Evolutionary conservation across 2,888 invertebrate species (phyloP).

Genomic region (Suillia variegata): DNA sequence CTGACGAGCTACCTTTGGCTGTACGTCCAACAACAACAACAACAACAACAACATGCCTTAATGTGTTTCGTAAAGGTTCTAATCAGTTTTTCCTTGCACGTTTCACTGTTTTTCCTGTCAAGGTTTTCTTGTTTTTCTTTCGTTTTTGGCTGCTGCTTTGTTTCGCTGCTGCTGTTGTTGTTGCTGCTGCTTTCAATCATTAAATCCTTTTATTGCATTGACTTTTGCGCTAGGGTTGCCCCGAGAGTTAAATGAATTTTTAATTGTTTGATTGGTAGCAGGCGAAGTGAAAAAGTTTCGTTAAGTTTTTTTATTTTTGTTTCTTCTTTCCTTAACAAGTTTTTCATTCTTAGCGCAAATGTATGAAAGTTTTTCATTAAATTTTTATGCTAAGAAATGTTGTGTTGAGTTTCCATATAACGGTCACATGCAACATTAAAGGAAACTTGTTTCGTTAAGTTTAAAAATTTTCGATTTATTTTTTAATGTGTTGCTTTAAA

Average conservation of each 20-base stretch:
- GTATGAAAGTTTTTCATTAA: no score
- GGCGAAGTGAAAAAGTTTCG: neutral
- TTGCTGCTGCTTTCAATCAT: conserved; percentile 5
- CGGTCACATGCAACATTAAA: no score
- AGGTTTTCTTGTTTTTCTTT: conserved; percentile 3
- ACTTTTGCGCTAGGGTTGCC: neutral
- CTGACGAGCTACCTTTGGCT: neutral
- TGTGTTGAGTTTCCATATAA: no score
- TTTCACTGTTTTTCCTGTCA: no score
- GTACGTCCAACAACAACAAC: no score
- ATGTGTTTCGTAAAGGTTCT: neutral
- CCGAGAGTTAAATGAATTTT: neutral
- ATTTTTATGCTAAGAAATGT: no score
- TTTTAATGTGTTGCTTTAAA: no score
- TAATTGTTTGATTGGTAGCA: neutral
- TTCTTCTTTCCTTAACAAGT: neutral
- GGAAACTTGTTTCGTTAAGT: no score
- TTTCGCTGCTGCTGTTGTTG: no score
- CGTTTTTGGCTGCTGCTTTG: neutral
- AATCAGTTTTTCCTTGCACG: conserved; percentile 12
- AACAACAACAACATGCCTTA: no score
- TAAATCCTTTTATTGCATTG: conserved; percentile 14
- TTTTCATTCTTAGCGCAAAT: neutral
- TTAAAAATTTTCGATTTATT: no score
- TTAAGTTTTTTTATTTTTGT: neutral